Conservation (phyloP, 2,113 vertebrate genomes). For the Nerophis lumbriciformis region DNA sequence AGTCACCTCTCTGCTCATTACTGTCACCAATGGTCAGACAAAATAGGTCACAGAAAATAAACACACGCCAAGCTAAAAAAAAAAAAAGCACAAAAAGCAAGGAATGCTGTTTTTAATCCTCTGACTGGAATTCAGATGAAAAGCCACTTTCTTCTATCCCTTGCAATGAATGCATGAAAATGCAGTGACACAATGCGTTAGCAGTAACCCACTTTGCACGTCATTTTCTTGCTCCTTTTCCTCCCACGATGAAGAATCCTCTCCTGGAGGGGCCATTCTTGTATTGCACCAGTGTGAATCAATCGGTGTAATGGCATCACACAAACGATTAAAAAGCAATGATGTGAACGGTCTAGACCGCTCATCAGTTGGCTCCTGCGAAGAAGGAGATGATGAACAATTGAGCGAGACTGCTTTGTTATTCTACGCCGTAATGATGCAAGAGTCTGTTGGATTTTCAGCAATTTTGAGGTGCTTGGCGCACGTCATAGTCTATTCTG, state of each 20-base stretch:
- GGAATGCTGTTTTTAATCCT: background rate
- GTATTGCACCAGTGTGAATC: slow-evolving; percentile 26
- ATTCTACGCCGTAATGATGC: slow-evolving; percentile 24
- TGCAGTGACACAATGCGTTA: slow-evolving; percentile 3
- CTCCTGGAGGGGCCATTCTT: slow-evolving; percentile 17
- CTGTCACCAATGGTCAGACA: too few species aligned
- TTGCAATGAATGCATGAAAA: slow-evolving; percentile 22
- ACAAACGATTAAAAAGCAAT: slow-evolving; percentile 57
- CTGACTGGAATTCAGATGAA: slow-evolving; percentile 37
- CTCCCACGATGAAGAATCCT: slow-evolving; percentile 15
- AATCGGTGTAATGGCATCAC: slow-evolving; percentile 34
- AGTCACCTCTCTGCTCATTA: too few species aligned
- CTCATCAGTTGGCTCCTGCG: slow-evolving; percentile 33
- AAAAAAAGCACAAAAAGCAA: too few species aligned
- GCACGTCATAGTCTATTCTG: slow-evolving; percentile 28
- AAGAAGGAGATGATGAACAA: slow-evolving; percentile 31
- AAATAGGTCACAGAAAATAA: too few species aligned
- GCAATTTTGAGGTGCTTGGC: slow-evolving; percentile 15
- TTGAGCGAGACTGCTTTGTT: slow-evolving; percentile 38
- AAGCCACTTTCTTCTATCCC: slow-evolving; percentile 16
- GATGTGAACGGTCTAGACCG: slow-evolving; percentile 34
- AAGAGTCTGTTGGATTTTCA: slow-evolving; percentile 11
- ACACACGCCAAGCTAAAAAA: too few species aligned
- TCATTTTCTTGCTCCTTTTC: slow-evolving; percentile 1
- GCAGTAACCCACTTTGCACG: slow-evolving; percentile 10